These are phyloP conservation scores for Euzetes globulus DNA, from an alignment of 2,888 invertebrate species.

Conservation along the genomic window DNA sequence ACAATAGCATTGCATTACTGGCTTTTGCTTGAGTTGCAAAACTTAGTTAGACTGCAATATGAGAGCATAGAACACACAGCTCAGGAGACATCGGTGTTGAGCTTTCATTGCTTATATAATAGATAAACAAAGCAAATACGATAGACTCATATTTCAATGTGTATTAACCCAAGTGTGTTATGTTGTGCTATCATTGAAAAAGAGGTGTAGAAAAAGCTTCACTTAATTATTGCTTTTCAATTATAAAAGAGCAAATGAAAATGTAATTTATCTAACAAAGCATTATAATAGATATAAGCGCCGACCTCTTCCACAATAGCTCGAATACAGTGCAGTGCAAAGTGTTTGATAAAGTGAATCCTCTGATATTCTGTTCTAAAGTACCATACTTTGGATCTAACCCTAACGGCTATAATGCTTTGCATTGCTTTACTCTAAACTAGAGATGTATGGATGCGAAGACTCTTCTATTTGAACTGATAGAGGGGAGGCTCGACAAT, in stretches of 20 bases:
- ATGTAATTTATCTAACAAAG: slow-evolving; percentile 29
- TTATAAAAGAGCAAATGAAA: slow-evolving; percentile 27
- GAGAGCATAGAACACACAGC: neutral
- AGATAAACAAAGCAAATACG: slow-evolving; percentile 17
- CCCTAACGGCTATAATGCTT: slow-evolving; percentile 20
- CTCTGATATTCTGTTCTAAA: neutral
- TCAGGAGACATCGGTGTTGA: neutral
- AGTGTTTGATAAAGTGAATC: neutral
- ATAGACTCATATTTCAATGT: slow-evolving; percentile 10
- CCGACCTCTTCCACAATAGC: neutral
- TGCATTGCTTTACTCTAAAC: neutral
- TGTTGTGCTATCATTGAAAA: slow-evolving; percentile 3
- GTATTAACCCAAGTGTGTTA: slow-evolving; percentile 19
- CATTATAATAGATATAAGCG: slow-evolving; percentile 26
- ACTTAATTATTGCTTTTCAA: slow-evolving; percentile 29
- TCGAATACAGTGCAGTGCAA: neutral
- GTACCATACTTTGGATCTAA: slow-evolving; percentile 22
- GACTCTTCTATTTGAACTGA: too few relatives aligned
- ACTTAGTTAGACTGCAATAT: neutral
- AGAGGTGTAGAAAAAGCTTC: slow-evolving; percentile 1
- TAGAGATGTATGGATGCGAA: too few relatives aligned
- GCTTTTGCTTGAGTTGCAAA: slow-evolving; percentile 17
- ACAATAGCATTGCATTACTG: slow-evolving; percentile 24
- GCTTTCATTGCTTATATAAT: slow-evolving; percentile 23
- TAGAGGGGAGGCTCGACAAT: too few relatives aligned